phyloP scores from a whole-genome alignment of 2,797 vertebrate species.

The Rhinophrynus dorsalis region DNA sequence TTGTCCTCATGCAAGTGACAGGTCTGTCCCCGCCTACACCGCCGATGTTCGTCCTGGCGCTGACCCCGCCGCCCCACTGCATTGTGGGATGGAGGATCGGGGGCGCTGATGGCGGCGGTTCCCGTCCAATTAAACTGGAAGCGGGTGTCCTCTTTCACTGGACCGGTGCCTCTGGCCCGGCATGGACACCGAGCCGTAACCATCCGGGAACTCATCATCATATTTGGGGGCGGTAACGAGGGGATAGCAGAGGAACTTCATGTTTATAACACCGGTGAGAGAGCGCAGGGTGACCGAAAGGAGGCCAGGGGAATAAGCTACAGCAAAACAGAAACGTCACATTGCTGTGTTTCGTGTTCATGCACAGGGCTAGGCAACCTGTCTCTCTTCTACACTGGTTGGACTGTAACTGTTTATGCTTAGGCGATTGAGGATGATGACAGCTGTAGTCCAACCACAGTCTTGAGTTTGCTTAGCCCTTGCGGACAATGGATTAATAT shows the following conservation, averaged over 20 bases:
- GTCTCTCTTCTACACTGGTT: too few relatives aligned
- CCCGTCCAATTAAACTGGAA: slow-evolving; percentile 75
- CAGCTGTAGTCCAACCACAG: too few relatives aligned
- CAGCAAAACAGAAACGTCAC: too few relatives aligned
- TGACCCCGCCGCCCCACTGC: slow-evolving; percentile 55
- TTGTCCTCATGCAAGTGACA: not conserved
- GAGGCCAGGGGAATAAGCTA: too few relatives aligned
- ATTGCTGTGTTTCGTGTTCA: too few relatives aligned
- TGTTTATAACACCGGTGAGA: slow-evolving; percentile 92
- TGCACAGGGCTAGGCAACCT: too few relatives aligned
- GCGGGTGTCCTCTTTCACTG: slow-evolving; percentile 82
- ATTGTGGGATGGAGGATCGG: slow-evolving; percentile 73
- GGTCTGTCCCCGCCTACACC: slow-evolving; percentile 29
- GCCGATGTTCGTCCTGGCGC: slow-evolving; percentile 37
- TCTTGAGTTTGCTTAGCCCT: too few relatives aligned
- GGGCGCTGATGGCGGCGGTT: slow-evolving; percentile 55
- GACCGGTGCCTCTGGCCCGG: slow-evolving; percentile 85
- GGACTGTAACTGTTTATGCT: too few relatives aligned
- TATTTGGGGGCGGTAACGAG: slow-evolving; percentile 96
- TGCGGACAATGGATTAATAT: too few relatives aligned
- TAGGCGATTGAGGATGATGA: too few relatives aligned
- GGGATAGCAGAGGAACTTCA: slow-evolving; percentile 93
- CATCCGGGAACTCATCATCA: slow-evolving; percentile 87
- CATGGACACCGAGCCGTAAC: slow-evolving; percentile 93
- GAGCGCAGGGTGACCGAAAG: slow-evolving; percentile 11